Conservation (phyloP, 2,797 vertebrate species). For the Coregonus sp. region DNA sequence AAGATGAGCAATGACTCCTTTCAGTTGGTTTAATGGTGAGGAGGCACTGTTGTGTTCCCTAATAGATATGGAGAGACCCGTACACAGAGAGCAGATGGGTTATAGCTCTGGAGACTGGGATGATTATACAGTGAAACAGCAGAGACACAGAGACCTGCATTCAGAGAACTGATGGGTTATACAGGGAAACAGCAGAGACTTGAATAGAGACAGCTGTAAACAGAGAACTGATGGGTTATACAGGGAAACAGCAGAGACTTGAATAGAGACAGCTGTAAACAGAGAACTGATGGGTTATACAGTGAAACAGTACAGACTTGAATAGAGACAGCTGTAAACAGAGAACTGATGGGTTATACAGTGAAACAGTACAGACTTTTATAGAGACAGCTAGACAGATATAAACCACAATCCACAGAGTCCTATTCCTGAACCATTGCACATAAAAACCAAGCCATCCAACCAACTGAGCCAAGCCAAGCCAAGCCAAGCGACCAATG, state of each 20-base stretch:
- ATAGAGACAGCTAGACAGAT: background rate
- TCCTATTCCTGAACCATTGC: no score
- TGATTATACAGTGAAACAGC: no score
- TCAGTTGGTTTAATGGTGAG: background rate
- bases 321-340: background rate
- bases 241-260: background rate
- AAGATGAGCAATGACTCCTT: background rate
- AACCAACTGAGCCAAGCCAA: no score
- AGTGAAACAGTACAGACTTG: no score
- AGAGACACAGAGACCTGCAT: background rate
- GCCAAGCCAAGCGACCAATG: no score
- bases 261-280: no score
- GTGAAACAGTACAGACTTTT: no score
- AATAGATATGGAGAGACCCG: background rate
- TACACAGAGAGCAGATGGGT: background rate
- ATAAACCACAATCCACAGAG: no score
- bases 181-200: background rate
- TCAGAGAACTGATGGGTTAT: no score
- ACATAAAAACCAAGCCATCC: no score
- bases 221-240: no score
- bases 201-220: background rate
- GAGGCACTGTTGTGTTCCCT: background rate
- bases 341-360: background rate
- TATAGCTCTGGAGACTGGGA: background rate
- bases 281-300: no score